Evolutionary conservation across 2,113 vertebrate genomes (phyloP).

Genomic region (Pterocles burchelli): DNA sequence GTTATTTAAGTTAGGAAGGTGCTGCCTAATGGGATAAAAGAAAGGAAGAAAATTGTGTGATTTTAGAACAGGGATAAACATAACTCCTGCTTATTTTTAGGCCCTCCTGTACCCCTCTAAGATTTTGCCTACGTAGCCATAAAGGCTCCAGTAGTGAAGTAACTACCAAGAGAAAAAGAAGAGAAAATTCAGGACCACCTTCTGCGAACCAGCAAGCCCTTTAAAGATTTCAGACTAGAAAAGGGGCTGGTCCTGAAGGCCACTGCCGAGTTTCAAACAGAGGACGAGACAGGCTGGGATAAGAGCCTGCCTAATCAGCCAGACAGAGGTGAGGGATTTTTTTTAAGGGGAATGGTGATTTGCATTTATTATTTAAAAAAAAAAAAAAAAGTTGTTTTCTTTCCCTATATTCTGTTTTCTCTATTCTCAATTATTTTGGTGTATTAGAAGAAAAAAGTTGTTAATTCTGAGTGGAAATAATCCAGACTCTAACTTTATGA

Average conservation of each 20-base stretch:
- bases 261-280: neutral
- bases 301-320: neutral
- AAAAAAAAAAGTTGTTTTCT: neutral
- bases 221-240: neutral
- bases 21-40: neutral
- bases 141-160: neutral
- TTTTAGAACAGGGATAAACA: neutral
- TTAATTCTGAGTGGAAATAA: neutral
- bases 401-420: neutral
- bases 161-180: neutral
- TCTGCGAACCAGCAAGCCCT: neutral
- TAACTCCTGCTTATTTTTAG: neutral
- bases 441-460: neutral
- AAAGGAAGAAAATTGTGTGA: fast-evolving
- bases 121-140: neutral
- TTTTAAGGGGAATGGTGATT: neutral
- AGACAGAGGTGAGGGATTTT: neutral
- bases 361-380: neutral
- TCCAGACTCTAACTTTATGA: neutral
- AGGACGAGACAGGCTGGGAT: neutral
- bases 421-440: neutral
- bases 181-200: neutral
- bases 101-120: fast-evolving
- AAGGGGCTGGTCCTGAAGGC: neutral
- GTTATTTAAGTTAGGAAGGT: neutral